Percentiles rank a stretch among this genome's conserved stretches.
These are phyloP conservation scores for Girardinus metallicus DNA, from an alignment of 2,797 vertebrate genomes.

Conservation along the genomic window DNA sequence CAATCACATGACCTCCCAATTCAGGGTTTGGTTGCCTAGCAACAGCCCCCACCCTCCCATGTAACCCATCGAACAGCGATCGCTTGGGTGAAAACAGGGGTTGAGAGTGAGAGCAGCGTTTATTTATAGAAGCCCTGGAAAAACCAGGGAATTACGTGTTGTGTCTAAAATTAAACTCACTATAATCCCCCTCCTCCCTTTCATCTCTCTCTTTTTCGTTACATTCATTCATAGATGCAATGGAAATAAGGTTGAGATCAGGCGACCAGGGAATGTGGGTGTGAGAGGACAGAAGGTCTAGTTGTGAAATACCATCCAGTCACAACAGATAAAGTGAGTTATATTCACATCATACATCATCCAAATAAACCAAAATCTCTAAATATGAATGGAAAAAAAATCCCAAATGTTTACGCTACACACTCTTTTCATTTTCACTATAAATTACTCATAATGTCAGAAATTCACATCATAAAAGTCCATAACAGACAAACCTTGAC, in stretches of 20 bases:
- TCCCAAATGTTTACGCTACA: neutral
- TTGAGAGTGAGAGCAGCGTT: conserved; percentile 28
- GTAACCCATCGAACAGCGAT: conserved; percentile 46
- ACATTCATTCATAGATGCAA: conserved; percentile 67
- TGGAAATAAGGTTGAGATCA: conserved; percentile 20
- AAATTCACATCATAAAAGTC: conserved; percentile 11
- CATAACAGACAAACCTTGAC: conserved; percentile 18
- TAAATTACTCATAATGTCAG: neutral
- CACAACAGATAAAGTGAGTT: conserved; percentile 2
- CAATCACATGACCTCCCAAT: conserved; percentile 65
- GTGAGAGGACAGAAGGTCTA: neutral
- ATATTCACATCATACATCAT: neutral
- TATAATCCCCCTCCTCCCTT: conserved; percentile 10
- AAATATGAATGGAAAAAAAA: neutral
- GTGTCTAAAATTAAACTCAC: conserved; percentile 72
- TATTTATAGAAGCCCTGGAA: conserved; percentile 74
- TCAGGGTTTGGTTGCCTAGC: conserved; percentile 74
- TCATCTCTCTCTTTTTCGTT: neutral
- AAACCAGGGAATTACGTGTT: conserved; percentile 59
- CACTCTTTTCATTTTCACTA: neutral
- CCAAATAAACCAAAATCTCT: neutral
- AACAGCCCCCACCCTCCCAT: conserved; percentile 48
- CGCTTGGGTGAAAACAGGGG: conserved; percentile 20
- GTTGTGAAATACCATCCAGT: conserved; percentile 9
- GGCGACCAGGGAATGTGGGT: conserved; percentile 28